Evolutionary conservation across 2,888 invertebrate genomes (phyloP).

Genomic region (Seira sanloemensis): DNA sequence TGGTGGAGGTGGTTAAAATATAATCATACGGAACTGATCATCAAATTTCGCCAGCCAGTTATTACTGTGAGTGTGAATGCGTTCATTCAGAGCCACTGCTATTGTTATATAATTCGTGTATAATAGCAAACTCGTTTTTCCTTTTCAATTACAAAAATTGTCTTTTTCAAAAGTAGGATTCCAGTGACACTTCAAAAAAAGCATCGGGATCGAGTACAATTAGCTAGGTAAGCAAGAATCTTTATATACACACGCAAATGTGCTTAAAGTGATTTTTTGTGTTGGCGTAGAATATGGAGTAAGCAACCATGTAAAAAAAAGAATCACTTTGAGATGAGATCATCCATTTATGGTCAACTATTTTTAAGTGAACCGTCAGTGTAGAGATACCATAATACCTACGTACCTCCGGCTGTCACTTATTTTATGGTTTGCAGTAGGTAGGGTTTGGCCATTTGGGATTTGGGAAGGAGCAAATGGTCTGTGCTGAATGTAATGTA

Average conservation of each 20-base stretch:
- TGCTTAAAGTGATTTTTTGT: neutral
- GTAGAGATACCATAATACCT: neutral
- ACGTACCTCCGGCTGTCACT: constrained; percentile 51
- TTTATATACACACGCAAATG: neutral
- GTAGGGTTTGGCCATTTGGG: neutral
- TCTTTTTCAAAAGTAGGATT: too few species aligned
- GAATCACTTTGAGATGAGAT: constrained; percentile 25
- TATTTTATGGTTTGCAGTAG: constrained; percentile 12
- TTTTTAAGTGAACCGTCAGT: constrained; percentile 1
- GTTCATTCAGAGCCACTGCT: too few species aligned
- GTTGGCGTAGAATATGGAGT: constrained; percentile 12
- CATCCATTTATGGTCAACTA: constrained; percentile 51
- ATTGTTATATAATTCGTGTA: neutral
- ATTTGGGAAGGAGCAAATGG: neutral
- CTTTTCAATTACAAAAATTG: neutral
- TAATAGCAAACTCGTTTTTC: neutral
- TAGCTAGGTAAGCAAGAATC: neutral
- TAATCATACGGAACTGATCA: too few species aligned
- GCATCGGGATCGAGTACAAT: too few species aligned
- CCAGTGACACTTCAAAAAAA: too few species aligned
- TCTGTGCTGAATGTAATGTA: neutral
- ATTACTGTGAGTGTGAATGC: too few species aligned
- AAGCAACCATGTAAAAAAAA: neutral
- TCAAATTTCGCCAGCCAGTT: too few species aligned
- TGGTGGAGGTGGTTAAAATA: too few species aligned